Evolutionary conservation across 2,888 invertebrate species (phyloP), one percentile per base, ranked within the genome.

Genomic region (Agrochola lychnidis): DNA sequence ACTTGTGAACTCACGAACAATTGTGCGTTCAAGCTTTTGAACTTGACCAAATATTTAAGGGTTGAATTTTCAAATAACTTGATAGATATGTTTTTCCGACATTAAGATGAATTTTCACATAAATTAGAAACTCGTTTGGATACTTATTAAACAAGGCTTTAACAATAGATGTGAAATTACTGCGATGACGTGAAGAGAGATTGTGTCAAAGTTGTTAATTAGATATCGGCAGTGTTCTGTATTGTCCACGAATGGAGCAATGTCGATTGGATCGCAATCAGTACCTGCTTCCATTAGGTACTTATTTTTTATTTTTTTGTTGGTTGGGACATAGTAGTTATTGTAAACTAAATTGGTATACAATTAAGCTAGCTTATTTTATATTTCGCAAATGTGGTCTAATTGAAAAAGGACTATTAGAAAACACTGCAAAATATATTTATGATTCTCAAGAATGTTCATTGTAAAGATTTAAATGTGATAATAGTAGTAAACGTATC

Each of bases 81-180:
- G 36, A 45, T 25, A 48, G 36, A 1, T 59, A 4, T 40, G 61
- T 14, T 53, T 30, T 64, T 51, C 7, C 12, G 14, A 14, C 30
- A 63, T 25, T 25, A 19, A 42, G 19, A 51, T 51, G 2, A 36
- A 40, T 63, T 70, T 83, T 57, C 68, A 68, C 62, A 62, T 66
- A 62, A 57, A 71, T 71, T 56, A 69, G 80, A 82, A 83, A 79
- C 45, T 61, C n/a, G 45, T 79, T 79, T 56, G 56, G 6, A n/a
- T 19, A 45, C n/a, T 79, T 79, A 42, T 45, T 51, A 79, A 56
- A 66, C 56, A 63, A 62, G 25, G 61, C 61, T 45, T 5, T 57
- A 84, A 86, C 87, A 83, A 87, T 87, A 75, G 73, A 75, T 73
- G 78, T 75, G 82, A 87, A 79, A 82, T 77, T 74, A 68, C 59